Conservation (phyloP, 2,888 invertebrate species). For the Uropetala carovei region DNA sequence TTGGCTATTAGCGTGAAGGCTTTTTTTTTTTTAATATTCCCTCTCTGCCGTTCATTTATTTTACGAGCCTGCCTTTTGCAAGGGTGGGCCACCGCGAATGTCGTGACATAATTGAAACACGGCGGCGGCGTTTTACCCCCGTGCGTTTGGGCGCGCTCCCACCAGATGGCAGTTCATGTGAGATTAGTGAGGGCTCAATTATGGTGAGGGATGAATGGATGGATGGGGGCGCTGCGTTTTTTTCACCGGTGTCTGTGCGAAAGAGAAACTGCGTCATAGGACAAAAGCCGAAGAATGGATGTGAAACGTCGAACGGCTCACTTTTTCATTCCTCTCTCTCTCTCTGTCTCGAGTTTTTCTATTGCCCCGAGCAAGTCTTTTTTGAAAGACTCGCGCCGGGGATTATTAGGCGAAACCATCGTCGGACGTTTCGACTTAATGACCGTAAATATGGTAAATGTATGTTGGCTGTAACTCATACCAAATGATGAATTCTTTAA, state of each 20-base stretch:
- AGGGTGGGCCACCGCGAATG: constrained; percentile 31
- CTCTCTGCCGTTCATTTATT: background rate
- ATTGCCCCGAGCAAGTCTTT: background rate
- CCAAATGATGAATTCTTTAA: too few relatives aligned
- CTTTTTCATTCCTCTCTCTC: background rate
- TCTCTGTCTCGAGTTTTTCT: background rate
- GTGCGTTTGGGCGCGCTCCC: constrained; percentile 37
- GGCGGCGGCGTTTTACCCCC: constrained; percentile 5
- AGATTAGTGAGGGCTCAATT: constrained; percentile 51
- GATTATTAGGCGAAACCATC: too few relatives aligned
- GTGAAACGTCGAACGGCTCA: background rate
- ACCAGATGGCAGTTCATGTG: constrained; percentile 35
- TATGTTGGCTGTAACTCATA: too few relatives aligned
- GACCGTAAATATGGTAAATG: too few relatives aligned
- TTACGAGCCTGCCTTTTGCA: constrained; percentile 2
- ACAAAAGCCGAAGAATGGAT: background rate
- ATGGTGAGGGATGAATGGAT: background rate
- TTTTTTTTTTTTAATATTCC: background rate
- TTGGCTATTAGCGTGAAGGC: constrained; percentile 46
- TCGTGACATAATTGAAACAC: constrained; percentile 58
- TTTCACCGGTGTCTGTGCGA: background rate
- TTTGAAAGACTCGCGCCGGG: background rate
- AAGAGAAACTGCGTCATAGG: background rate
- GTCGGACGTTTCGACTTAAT: too few relatives aligned
- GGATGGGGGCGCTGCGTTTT: background rate